A percentile compares a stretch with the other conserved stretches of the same genome.
These are phyloP conservation scores for Mirounga angustirostris DNA, from an alignment of 2,113 vertebrate species.

Conservation along the genomic window DNA sequence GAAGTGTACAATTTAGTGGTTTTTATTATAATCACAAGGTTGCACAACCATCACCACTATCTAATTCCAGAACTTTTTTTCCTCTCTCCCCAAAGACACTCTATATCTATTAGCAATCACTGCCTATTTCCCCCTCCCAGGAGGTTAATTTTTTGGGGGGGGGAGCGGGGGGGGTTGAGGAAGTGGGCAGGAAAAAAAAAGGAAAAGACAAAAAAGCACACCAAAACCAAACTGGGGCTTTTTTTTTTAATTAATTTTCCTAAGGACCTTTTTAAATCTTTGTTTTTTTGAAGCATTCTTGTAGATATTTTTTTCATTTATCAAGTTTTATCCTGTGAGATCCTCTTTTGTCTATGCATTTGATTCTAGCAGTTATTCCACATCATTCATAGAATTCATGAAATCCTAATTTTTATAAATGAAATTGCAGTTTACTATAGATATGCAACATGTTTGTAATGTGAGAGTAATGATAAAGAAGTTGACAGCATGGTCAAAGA, in stretches of 20 bases:
- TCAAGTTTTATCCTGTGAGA: not conserved
- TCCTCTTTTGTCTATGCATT: not conserved
- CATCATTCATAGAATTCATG: not conserved
- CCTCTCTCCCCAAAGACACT: not conserved
- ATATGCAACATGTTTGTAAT: not conserved
- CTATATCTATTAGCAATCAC: not conserved
- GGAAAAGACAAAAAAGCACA: not conserved
- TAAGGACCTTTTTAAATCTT: not conserved
- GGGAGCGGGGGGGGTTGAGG: not conserved
- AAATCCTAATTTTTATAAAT: slow-evolving; percentile 24
- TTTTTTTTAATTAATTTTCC: not conserved
- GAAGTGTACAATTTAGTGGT: not conserved
- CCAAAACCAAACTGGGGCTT: not conserved
- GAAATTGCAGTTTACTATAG: not conserved
- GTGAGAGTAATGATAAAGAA: not conserved
- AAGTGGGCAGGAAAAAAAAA: not conserved
- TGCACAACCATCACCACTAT: not conserved
- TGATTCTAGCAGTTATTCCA: not conserved
- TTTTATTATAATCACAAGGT: not conserved
- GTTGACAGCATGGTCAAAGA: not conserved
- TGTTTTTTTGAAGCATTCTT: not conserved
- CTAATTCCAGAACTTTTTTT: not conserved
- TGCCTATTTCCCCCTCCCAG: rapidly evolving
- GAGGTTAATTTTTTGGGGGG: not conserved
- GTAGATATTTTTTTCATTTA: not conserved